Conservation (phyloP, 2,888 invertebrate species). For the Crepidodera aurea region DNA sequence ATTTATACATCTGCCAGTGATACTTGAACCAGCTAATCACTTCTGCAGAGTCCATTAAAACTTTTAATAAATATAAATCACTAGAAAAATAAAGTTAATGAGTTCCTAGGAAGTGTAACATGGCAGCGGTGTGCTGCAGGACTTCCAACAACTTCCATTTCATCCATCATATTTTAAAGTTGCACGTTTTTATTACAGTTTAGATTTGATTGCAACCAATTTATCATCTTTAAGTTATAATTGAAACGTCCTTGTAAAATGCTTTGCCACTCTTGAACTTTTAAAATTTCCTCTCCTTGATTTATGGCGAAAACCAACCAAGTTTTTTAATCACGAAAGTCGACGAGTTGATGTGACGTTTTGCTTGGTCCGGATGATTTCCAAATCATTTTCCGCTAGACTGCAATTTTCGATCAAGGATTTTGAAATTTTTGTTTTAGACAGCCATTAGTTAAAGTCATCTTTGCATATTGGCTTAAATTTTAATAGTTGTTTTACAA, state of each 20-base stretch:
- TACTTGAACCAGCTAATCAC: conserved; percentile 31
- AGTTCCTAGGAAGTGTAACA: conserved; percentile 36
- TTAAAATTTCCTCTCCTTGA: conserved; percentile 46
- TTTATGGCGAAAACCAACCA: conserved; percentile 44
- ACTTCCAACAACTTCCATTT: conserved; percentile 38
- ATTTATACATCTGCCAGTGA: conserved; percentile 32
- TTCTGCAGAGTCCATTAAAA: conserved; percentile 33
- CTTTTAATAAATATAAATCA: conserved; percentile 45
- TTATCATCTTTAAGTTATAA: conserved; percentile 50
- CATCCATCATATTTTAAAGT: conserved; percentile 43
- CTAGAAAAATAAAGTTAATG: conserved; percentile 41
- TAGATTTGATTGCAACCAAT: conserved; percentile 46
- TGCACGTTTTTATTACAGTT: conserved; percentile 43
- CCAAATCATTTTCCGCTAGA: conserved; percentile 22
- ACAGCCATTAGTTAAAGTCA: no score
- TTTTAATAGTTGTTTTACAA: no score
- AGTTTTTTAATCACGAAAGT: conserved; percentile 46
- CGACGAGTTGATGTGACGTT: conserved; percentile 37
- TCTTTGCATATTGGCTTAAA: no score
- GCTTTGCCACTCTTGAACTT: conserved; percentile 47
- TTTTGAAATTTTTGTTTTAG: neutral
- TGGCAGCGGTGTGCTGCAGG: conserved; percentile 31
- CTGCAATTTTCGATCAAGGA: neutral
- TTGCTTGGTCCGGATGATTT: conserved; percentile 2
- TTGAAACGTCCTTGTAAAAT: conserved; percentile 49